Evolutionary conservation across 1,140 invertebrate genomes (phyloP), one percentile per base, ranked within the genome.

Genomic region (Pinna nobilis): DNA sequence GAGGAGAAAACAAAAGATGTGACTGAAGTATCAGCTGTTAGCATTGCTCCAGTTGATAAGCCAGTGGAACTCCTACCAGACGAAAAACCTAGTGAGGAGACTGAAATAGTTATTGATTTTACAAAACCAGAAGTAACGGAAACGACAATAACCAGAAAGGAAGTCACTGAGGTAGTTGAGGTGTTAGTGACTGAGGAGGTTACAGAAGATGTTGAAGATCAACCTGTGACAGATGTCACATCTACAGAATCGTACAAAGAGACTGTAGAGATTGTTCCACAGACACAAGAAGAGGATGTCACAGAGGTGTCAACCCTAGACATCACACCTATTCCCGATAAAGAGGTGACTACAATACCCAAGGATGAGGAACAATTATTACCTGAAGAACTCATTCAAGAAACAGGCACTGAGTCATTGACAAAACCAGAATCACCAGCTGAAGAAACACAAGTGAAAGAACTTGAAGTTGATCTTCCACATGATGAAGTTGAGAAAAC

Each of bases 161-260:
- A 70, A 61, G 50, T 55, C 33, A 33, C 44, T 13, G 39, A 57
- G 18, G 20, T 30, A 33, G 25, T 53, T 44, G 55, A 55, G 47
- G 28, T 47, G 44, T 28, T 72, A 32, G 39, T 47, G 1, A 47
- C 33, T 13, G 66, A 65, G 25, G 28, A 65, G 47, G 30, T 49
- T 2, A 57, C 51, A 33, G 51, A 57, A 33, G 70, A 57, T 23
- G 35, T 49, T 49, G 71, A 25, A 44, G 41, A 51, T 9, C 1
- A 41, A 28, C 18, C 44, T 23, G 35, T 47, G 7, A 23, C 23
- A n/a, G 61, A 51, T 7, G 64, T 39, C 55, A 41, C 37, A 55
- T 61, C 61, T 15, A 51, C 61, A 47, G 61, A 72, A 55, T 63
- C 37, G 9, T 60, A 28, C 30, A 55, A 39, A 32, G 33, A 64